phyloP scores from a whole-genome alignment of 2,888 invertebrate genomes.

The Stenurella melanura region DNA sequence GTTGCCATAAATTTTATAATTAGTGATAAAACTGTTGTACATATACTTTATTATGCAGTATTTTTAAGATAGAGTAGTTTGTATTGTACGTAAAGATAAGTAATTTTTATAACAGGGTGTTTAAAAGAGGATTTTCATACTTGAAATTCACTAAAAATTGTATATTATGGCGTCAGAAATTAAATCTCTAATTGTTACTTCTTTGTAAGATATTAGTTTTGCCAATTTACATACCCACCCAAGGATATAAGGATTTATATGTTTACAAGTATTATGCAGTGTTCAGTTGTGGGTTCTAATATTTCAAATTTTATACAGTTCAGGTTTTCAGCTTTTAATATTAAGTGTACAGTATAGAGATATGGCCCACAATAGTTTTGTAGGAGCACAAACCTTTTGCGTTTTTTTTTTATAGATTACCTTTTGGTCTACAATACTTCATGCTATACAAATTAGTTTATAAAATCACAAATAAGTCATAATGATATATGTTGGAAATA shows the following conservation, averaged over 20 bases:
- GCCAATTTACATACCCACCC: not conserved
- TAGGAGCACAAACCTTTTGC: too few relatives aligned
- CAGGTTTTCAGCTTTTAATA: not conserved
- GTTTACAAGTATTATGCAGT: not conserved
- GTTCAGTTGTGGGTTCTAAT: not conserved
- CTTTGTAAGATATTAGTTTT: not conserved
- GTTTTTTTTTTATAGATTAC: too few relatives aligned
- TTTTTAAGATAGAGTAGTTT: slow-evolving; percentile 48
- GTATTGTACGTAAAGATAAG: slow-evolving; percentile 23
- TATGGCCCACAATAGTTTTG: too few relatives aligned
- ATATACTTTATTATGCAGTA: slow-evolving; percentile 53
- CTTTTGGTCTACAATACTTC: too few relatives aligned
- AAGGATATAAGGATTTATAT: not conserved
- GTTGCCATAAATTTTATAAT: slow-evolving; percentile 54
- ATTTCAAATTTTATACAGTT: not conserved
- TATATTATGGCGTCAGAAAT: not conserved
- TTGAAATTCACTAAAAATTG: not conserved
- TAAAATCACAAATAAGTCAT: too few relatives aligned
- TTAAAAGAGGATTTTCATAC: not conserved
- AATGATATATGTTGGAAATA: too few relatives aligned
- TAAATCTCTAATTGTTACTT: not conserved
- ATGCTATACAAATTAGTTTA: too few relatives aligned
- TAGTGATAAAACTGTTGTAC: slow-evolving; percentile 41
- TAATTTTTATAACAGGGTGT: slow-evolving; percentile 30
- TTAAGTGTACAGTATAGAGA: not conserved